A percentile compares a stretch with the other conserved stretches of the same genome.
Conservation (phyloP, 2,888 invertebrate genomes). For the Calameuta filiformis region DNA sequence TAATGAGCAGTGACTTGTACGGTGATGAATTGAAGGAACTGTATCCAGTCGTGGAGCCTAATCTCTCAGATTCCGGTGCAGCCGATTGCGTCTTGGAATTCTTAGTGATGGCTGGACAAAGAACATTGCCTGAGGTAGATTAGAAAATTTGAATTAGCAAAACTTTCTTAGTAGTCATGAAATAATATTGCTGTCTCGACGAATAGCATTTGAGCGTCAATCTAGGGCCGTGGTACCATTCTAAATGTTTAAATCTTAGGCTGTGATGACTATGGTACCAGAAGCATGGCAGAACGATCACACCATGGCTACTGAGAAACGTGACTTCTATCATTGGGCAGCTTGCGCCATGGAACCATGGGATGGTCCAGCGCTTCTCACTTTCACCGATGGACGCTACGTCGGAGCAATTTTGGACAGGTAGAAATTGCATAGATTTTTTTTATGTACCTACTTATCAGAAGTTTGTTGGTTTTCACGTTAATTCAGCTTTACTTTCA, state of each 20-base stretch:
- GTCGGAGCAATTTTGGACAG: conserved; percentile 86
- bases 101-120: conserved; percentile 90
- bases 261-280: conserved; percentile 99
- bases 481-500: conserved; percentile 38
- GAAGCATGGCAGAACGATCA: conserved; percentile 98
- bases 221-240: not conserved
- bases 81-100: conserved; percentile 99
- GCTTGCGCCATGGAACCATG: conserved; percentile 99
- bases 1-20: conserved; percentile 89
- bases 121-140: conserved; percentile 85
- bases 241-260: conserved; percentile 65
- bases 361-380: conserved; percentile 97
- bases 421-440: conserved; percentile 46
- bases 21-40: conserved; percentile 87
- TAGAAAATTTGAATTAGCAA: not conserved
- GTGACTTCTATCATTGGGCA: conserved; percentile 97
- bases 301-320: conserved; percentile 92
- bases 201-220: not conserved
- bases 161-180: not conserved
- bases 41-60: conserved; percentile 97
- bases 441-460: not conserved
- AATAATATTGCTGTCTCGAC: not conserved
- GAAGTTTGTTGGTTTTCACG: conserved; percentile 10
- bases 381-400: conserved; percentile 98
- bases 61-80: conserved; percentile 97